Evolutionary conservation across 2,113 vertebrate species (phyloP), one percentile per base, ranked within the genome.

Genomic region (western clawed frog (Xenopus tropicalis)): DNA sequence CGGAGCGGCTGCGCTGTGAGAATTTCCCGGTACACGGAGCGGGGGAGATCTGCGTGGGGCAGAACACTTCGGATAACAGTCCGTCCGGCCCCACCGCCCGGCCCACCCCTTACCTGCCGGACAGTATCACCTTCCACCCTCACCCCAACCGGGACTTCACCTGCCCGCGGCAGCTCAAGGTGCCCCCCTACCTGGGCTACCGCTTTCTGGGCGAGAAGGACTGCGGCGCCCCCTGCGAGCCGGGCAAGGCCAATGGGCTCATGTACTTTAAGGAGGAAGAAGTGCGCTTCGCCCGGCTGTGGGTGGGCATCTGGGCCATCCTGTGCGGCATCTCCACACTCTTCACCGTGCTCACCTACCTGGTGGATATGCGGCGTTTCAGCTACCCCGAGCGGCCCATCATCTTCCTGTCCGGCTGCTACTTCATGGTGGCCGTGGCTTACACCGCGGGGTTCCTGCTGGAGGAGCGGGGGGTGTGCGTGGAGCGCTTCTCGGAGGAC

Each of bases 211-310:
- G 95, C 0, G 93, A 91, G 63, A 85, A 91, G 66, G 93, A 98
- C 88, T 98, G 96, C 0, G 95, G 95, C 0, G 94, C 96, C 14
- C 96, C 96, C 6, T 98, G 96, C 0, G 95, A 98, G 79, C 86
- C 88, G 0, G 78, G 85, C 42, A 86, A 89, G 19, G 91, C 93
- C 44, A 87, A 93, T 0, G 96, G 96, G 17, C 85, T 98, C 22
- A 94, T 97, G 95, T 95, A 94, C 77, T 98, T 98, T 59, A 89
- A 89, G 29, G 94, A 93, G 78, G 92, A 94, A 0, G 95, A 98
- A 85, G 79, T 95, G 14, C 88, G 87, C 70, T 94, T 95, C 5
- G 93, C 93, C 23, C 91, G 93, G 10, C 88, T 94, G 1, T 95
- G 94, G 94, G 94, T 97, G 12, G 94, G 94, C 0, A 86, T 91